Evolutionary conservation across 2,888 invertebrate genomes (phyloP).

Genomic region (Andrena bucephala): DNA sequence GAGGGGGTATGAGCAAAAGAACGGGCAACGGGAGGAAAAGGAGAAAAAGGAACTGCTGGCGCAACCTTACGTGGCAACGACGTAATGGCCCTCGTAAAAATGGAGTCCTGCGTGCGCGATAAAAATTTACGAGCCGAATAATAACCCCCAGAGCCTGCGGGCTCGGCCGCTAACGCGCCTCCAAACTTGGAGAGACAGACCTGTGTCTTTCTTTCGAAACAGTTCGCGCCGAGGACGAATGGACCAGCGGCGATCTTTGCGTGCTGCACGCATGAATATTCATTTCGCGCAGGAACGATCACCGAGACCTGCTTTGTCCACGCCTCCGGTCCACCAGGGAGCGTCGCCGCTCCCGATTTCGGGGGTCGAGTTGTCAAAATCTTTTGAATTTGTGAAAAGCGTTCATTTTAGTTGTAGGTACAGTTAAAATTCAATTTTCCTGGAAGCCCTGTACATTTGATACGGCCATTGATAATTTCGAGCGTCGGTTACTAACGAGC

Average conservation of each 20-base stretch:
- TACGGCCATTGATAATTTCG: too few relatives aligned
- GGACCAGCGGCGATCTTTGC: conserved; percentile 16
- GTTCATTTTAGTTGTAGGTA: too few relatives aligned
- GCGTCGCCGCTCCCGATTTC: neutral
- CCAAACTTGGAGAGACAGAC: conserved; percentile 51
- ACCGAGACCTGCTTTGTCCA: neutral
- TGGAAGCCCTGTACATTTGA: too few relatives aligned
- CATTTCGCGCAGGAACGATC: conserved; percentile 44
- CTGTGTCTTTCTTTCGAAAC: conserved; percentile 33
- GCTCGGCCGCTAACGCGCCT: conserved; percentile 30
- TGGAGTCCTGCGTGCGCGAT: conserved; percentile 77
- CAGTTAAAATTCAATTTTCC: too few relatives aligned
- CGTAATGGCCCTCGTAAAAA: conserved; percentile 80
- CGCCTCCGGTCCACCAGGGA: neutral
- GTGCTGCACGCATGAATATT: conserved; percentile 48
- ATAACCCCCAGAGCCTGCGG: conserved; percentile 71
- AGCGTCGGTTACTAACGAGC: too few relatives aligned
- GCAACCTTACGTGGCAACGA: conserved; percentile 75
- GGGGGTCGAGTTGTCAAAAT: neutral
- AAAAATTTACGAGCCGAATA: conserved; percentile 82
- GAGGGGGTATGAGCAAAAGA: neutral
- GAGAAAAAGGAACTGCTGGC: conserved; percentile 44
- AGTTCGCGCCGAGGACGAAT: conserved; percentile 19
- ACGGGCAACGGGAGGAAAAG: neutral
- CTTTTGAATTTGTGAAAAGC: too few relatives aligned